Base-by-base conservation (phyloP, 2,888 invertebrate species). In the Cephalotes varians region DNA sequence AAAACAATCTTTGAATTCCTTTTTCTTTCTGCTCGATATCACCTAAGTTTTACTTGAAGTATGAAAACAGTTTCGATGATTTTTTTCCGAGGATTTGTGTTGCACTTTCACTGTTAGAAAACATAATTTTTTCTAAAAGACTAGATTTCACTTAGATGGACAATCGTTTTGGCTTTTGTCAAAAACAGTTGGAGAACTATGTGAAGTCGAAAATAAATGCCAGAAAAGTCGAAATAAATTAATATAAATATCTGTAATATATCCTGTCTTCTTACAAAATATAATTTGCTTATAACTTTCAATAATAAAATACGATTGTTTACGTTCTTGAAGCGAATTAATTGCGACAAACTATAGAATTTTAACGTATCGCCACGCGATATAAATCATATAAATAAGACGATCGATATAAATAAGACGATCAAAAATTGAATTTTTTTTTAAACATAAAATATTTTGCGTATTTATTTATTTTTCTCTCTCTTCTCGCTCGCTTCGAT, bases 371-470 rank as follows among this genome's bases (percentile, higher is more conserved):
- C 49, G 25, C 7, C 60, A 12, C n/a, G 21, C 9, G 21, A 54
- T 3, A 37, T 76, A 67, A 67, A 67, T 76, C 65, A 65, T 15
- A 25, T 4, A 40, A n/a, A n/a, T n/a, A n/a, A n/a, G n/a, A n/a
- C n/a, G n/a, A 44, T 28, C 44, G 28, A 28, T 65, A 64, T 40
- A 65, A 65, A 28, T 10, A 5, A 9, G 21, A 54, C 31, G 25
- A 47, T 71, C 47, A 21, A 79, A 58, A 79, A 71, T 71, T 77
- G 69, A 34, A 77, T 77, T 77, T 79, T 15, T n/a, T 71, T 71
- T 47, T 12, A 58, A 77, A 7, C 54, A 40, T 76, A 76, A 76
- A 76, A 67, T 40, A 76, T 54, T 65, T 71, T n/a, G n/a, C 31
- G 21, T 21, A 28, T 9, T 40, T 54, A 51, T 5, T 44, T 18